Evolutionary conservation across 1,140 invertebrate species (phyloP).

Genomic region (Drosophila ironensis): DNA sequence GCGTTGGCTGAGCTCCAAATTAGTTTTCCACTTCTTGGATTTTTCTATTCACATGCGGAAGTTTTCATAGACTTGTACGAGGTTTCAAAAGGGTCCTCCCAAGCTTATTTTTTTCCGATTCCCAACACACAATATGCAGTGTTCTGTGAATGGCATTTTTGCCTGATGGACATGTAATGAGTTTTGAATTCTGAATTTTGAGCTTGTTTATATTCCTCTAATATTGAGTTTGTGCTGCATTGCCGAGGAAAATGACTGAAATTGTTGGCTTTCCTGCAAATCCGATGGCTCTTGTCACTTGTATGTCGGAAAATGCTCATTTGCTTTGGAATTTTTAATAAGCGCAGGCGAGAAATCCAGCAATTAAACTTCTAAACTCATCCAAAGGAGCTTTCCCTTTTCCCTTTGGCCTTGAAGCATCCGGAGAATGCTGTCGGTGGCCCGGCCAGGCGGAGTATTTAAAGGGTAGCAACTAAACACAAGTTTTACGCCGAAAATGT

Average conservation of each 20-base stretch:
- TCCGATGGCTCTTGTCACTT: neutral
- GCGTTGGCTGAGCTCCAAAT: constrained; percentile 38
- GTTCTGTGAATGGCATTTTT: constrained; percentile 15
- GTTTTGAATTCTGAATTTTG: constrained; percentile 6
- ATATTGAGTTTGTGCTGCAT: too few species aligned
- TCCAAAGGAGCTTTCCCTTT: constrained; percentile 30
- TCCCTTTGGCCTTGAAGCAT: neutral
- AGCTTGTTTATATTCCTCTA: too few species aligned
- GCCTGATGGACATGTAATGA: constrained; percentile 62
- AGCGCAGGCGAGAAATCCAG: constrained; percentile 19
- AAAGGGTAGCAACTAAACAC: constrained; percentile 39
- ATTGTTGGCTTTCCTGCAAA: neutral
- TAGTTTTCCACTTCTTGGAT: neutral
- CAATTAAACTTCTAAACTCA: constrained; percentile 66
- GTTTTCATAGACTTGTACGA: too few species aligned
- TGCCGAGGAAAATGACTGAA: too few species aligned
- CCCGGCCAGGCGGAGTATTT: constrained; percentile 19
- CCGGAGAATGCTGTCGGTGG: too few species aligned
- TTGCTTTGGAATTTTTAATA: constrained; percentile 67
- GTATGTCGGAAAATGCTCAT: too few species aligned
- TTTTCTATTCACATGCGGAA: too few species aligned
- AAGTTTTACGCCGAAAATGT: constrained; percentile 46
- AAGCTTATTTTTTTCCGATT: neutral
- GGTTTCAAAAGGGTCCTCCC: too few species aligned
- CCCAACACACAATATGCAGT: neutral